Base-by-base conservation (phyloP, 2,888 invertebrate genomes). In the Melikaiella ostensackeni region DNA sequence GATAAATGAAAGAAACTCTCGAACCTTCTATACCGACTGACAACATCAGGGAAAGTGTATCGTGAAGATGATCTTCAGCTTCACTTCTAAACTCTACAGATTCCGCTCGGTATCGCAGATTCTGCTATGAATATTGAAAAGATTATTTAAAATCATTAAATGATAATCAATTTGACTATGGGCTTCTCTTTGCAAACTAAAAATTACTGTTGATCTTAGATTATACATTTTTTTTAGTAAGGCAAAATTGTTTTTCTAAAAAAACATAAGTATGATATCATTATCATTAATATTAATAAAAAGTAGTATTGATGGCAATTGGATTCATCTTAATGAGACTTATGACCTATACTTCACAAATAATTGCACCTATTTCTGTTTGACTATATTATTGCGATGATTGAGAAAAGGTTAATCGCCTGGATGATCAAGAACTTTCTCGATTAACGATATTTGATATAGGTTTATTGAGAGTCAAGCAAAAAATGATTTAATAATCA, bases 21-120 rank as follows among this genome's bases (percentile, higher is more conserved):
- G 33, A 70, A 50, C 50, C 70, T 70, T 70, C 70, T 50, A 50
- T 70, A 70, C 70, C 70, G 70, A 70, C 70, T 70, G 50, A 50
- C 70, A 50, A 27, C 46, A 70, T 46, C 27, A 46, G 24, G 57
- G 3, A 57, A 57, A 57, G 24, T 9, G 11, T 35, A 24, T 57
- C 16, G 0, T 30, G 9, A 70, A 50, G 30, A 70, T n/a, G 19
- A 70, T 30, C 27, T 27, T 27, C 30, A 16, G 70, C 50, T 50
- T 50, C 70, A 50, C 30, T 6, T 70, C 19, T 30, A 30, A 11
- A 70, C 19, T 50, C 30, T 8, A n/a, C 30, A 50, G 33, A 70
- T 70, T 42, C 19, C 64, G 38, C 42, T 64, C 8, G 24, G 16
- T 35, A 64, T 64, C 64, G 24, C 24, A 59, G 59, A 59, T 27